Percentiles rank a stretch among this genome's conserved stretches.
These are phyloP conservation scores for Colius striatus DNA, from an alignment of 2,113 vertebrate genomes.

Conservation along the genomic window DNA sequence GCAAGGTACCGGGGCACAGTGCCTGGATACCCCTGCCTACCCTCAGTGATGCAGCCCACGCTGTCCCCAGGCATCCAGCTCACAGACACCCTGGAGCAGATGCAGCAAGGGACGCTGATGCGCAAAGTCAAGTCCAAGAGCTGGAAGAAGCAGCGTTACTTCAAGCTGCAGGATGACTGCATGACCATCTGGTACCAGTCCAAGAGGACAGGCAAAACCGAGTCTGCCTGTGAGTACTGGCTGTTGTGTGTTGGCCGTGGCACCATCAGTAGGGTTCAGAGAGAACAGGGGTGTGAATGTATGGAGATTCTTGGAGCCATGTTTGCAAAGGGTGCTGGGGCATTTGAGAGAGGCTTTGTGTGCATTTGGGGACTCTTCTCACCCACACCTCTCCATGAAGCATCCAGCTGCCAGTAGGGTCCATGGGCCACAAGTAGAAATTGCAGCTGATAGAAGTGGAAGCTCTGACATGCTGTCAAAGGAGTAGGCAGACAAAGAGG, in stretches of 20 bases:
- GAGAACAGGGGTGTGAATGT: not conserved
- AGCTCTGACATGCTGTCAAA: rapidly evolving
- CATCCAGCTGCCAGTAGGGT: not conserved
- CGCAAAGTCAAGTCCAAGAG: constrained; percentile 91
- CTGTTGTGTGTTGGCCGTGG: not conserved
- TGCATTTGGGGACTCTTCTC: not conserved
- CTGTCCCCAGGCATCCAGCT: constrained; percentile 79
- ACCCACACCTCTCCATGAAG: not conserved
- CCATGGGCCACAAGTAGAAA: not conserved
- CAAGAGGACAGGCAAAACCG: constrained; percentile 82
- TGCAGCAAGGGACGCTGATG: constrained; percentile 87
- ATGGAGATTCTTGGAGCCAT: not conserved
- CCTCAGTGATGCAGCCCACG: not conserved
- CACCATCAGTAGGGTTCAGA: not conserved
- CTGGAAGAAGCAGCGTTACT: constrained; percentile 92
- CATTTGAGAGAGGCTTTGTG: not conserved
- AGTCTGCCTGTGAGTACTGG: constrained; percentile 87
- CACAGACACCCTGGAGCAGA: constrained; percentile 82
- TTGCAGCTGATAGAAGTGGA: not conserved
- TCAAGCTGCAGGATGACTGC: constrained; percentile 89
- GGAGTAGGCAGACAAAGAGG: not conserved
- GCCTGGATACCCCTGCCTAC: rapidly evolving
- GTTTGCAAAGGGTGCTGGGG: not conserved
- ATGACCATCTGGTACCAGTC: constrained; percentile 94
- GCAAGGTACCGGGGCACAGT: rapidly evolving